Conservation (phyloP, 1,140 invertebrate genomes). For the Hyles vespertilio region DNA sequence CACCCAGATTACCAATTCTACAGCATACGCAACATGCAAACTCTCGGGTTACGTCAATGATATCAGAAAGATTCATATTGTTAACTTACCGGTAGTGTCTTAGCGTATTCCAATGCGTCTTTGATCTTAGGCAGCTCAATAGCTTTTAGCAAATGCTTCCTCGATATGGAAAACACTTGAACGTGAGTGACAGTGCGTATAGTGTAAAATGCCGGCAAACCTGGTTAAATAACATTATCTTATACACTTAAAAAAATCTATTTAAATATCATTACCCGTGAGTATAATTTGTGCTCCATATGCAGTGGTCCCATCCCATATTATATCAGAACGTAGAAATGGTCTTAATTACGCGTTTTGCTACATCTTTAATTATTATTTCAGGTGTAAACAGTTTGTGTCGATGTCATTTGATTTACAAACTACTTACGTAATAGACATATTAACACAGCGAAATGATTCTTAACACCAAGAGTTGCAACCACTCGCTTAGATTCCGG, state of each 20-base stretch:
- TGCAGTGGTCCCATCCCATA: no score
- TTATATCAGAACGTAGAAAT: no score
- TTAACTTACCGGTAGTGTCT: constrained; percentile 39
- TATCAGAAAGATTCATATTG: not conserved
- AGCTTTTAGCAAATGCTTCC: constrained; percentile 34
- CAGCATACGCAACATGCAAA: no score
- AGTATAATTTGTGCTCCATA: no score
- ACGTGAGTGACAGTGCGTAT: constrained; percentile 52
- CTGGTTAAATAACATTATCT: constrained; percentile 21
- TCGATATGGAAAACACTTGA: constrained; percentile 48
- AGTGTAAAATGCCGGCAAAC: constrained; percentile 51
- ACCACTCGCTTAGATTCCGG: constrained; percentile 48
- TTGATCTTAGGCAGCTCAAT: constrained; percentile 45
- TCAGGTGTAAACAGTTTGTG: no score
- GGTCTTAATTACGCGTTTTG: no score
- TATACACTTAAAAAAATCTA: no score
- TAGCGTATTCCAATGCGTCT: constrained; percentile 42
- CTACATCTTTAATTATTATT: no score
- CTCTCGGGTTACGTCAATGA: no score
- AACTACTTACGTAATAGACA: constrained; percentile 55
- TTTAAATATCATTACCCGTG: no score
- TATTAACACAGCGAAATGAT: constrained; percentile 54
- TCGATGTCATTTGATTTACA: no score
- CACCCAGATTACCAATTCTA: no score
- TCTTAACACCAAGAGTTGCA: constrained; percentile 34